Evolutionary conservation across 2,113 vertebrate genomes (phyloP).

Genomic region (Thryonomys swinderianus): DNA sequence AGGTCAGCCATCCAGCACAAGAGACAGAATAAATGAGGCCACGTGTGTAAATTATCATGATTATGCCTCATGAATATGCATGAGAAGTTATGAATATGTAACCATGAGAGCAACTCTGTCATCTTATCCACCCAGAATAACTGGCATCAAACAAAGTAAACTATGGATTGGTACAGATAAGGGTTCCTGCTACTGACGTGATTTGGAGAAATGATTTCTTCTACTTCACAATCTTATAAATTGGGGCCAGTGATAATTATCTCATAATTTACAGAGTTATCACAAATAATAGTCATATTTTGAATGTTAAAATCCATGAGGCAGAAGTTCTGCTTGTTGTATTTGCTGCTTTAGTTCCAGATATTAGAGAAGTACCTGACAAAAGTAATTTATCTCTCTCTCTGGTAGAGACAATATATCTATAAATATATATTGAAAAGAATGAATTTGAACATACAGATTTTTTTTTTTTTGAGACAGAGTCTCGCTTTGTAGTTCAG

Average conservation of each 20-base stretch:
- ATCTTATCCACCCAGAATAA: neutral
- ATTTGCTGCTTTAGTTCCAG: neutral
- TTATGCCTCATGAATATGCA: neutral
- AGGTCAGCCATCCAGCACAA: neutral
- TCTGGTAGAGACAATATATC: neutral
- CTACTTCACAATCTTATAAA: neutral
- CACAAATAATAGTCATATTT: neutral
- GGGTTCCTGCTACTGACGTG: neutral
- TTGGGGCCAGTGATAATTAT: neutral
- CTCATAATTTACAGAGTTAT: neutral
- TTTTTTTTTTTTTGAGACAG: too few species aligned
- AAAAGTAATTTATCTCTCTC: neutral
- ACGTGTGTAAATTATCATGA: neutral
- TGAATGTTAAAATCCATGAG: neutral
- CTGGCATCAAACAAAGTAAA: neutral
- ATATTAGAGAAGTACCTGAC: neutral
- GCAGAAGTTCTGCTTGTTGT: neutral
- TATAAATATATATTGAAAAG: neutral
- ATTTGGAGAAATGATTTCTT: neutral
- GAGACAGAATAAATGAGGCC: constrained; percentile 6
- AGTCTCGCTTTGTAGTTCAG: too few species aligned
- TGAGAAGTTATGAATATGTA: neutral
- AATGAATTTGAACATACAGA: neutral
- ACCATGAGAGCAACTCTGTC: neutral
- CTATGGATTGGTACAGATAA: neutral